Base-by-base conservation (phyloP, 2,113 vertebrate genomes). In the Zosterops hypoxanthus region DNA sequence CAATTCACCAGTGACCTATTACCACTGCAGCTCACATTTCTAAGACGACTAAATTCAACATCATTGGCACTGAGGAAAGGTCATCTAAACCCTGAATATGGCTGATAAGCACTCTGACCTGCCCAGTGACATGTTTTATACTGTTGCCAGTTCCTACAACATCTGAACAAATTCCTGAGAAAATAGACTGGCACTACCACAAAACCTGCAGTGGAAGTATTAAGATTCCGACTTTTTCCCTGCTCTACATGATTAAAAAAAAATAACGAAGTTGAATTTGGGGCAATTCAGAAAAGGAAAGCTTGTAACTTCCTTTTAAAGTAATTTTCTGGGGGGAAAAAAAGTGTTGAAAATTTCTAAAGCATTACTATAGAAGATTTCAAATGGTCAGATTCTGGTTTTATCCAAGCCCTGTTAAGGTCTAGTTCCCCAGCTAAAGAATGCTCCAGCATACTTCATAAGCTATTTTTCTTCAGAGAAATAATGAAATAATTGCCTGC, bases 1-100 rank as follows among this genome's bases (percentile, higher is more conserved):
- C 69, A 66, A 47, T 88, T 95, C 89, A 89, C 46, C 60, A 55
- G 39, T 88, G 89, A 83, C 72, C 47, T 89, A 47, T 84, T 91
- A 81, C 60, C 21, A 71, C 57, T 70, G 55, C 41, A 69, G 25
- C 42, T 84, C 52, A 92, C 84, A 63, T 53, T 66, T 78, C 69
- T 78, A 59, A 33, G 42, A 78, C 47, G 36, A 81, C 88, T 63
- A 63, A 83, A 81, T 31, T 84, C 69, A 70, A 39, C 39, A 34
- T 52, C 60, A n/a, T 0, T 84, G 64, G n/a, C 47, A 47, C 42
- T 25, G 33, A 66, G 60, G 12, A 91, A 94, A 95, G 46, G 76
- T 83, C 63, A 77, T 55, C 56, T 86, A 75, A 56, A 89, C 25
- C 25, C 63, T 66, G 52, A 77, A 70, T 34, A 26, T 17, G 31